Evolutionary conservation across 2,888 invertebrate genomes (phyloP), one percentile per base, ranked within the genome.

Genomic region (Rhogogaster chlorosoma): DNA sequence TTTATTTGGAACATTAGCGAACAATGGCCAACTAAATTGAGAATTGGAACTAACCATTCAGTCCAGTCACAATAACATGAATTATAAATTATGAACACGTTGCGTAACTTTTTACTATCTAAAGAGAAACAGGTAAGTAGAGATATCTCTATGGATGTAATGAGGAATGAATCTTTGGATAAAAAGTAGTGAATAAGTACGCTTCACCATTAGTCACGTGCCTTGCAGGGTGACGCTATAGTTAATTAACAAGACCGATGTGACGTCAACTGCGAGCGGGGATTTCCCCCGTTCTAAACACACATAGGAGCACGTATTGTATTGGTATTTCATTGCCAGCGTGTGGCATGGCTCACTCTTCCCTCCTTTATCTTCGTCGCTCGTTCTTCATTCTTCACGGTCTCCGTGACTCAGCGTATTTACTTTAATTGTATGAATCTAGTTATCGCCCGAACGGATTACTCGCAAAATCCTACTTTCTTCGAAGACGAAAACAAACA

Each of bases 171-270:
- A 29, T 53, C 49, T 32, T 32, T n/a, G 18, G 32, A 53, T 77
- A 22, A 73, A 22, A 49, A 26, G 9, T 32, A 12, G 29, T 29
- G 77, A 77, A 77, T 49, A 77, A 49, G 53, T 3, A n/a, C 32
- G 32, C 32, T 32, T 61, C 26, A 12, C 12, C 26, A 64, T 67
- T 49, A 80, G 38, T 61, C 61, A 80, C 36, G 38, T 57, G 57
- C 18, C 73, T 10, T 22, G 29, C 9, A 61, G 1, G 36, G 38
- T 80, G 57, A 61, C 57, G 80, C 26, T 61, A 57, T 36, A 22
- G 36, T 61, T 80, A 61, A 80, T 80, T 57, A 61, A 36, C 36
- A 5, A 61, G 36, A 36, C 80, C 38, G 61, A 12, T 29, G 61
- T 80, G 80, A 80, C 57, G 57, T 38, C 10, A 32, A n/a, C 12